Percentiles rank a stretch among this genome's conserved stretches.
phyloP scores from a whole-genome alignment of 2,113 vertebrate species.

The Macroglossus sobrinus region DNA sequence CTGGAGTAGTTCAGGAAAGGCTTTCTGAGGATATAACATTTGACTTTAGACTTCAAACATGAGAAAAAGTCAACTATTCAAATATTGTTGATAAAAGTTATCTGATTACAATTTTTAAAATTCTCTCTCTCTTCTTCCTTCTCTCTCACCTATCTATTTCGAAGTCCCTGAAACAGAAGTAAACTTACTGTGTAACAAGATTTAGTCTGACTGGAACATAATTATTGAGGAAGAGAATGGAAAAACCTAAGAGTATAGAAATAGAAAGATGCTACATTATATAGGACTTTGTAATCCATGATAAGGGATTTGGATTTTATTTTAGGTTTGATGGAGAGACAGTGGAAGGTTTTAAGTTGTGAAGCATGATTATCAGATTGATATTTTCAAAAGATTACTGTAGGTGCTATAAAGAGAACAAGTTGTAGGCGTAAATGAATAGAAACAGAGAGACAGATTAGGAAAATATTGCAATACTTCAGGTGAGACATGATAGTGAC shows the following conservation, averaged over 20 bases:
- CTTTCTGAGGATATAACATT: background rate
- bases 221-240: background rate
- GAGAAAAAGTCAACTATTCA: background rate
- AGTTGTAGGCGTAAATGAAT: background rate
- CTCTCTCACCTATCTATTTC: background rate
- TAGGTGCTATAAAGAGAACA: background rate
- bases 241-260: background rate
- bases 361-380: background rate
- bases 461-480: background rate
- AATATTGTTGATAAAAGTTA: background rate
- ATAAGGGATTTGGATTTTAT: background rate
- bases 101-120: background rate
- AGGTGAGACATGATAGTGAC: background rate
- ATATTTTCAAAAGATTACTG: background rate
- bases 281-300: background rate
- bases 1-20: background rate
- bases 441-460: background rate
- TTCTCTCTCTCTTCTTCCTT: no score
- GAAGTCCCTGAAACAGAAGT: background rate
- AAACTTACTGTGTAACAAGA: background rate
- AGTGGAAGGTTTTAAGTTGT: background rate
- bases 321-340: background rate
- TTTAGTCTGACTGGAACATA: background rate
- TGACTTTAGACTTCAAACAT: background rate
- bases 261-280: background rate